A percentile compares a stretch with the other conserved stretches of the same genome.
phyloP scores from a whole-genome alignment of 2,888 invertebrate genomes.

The Chouioia cunea region DNA sequence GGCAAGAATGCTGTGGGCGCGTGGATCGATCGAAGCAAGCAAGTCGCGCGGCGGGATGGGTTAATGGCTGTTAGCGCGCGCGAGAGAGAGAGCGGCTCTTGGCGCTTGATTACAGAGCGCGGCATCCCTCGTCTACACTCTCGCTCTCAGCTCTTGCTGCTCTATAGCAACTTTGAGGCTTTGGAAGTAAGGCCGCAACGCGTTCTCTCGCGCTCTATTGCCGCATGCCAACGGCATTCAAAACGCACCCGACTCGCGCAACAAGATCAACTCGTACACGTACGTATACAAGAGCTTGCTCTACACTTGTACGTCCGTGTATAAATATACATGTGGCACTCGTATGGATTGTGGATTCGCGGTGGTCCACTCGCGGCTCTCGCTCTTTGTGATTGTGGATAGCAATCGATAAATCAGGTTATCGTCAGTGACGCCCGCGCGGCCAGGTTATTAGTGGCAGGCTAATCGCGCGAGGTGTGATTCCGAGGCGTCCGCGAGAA shows the following conservation, averaged over 20 bases:
- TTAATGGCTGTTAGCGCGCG: constrained; percentile 45
- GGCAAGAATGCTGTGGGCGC: not conserved
- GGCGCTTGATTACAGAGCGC: constrained; percentile 67
- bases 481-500: constrained; percentile 61
- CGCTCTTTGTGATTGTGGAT: constrained; percentile 10
- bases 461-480: constrained; percentile 65
- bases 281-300: too few species aligned
- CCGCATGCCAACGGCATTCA: constrained; percentile 1
- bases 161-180: constrained; percentile 48
- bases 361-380: not conserved
- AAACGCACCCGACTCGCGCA: too few species aligned
- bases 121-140: constrained; percentile 63
- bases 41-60: constrained; percentile 22
- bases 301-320: too few species aligned
- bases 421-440: constrained; percentile 37
- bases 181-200: constrained; percentile 49
- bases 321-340: too few species aligned
- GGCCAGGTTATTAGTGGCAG: constrained; percentile 62
- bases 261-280: too few species aligned
- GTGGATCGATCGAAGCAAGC: not conserved
- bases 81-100: constrained; percentile 33
- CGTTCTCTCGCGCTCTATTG: constrained; percentile 47
- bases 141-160: constrained; percentile 67
- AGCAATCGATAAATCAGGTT: constrained; percentile 47
- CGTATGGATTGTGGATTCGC: too few species aligned